These are phyloP conservation scores for Zaprionus taronus DNA, from an alignment of 1,140 invertebrate genomes.

Conservation along the genomic window DNA sequence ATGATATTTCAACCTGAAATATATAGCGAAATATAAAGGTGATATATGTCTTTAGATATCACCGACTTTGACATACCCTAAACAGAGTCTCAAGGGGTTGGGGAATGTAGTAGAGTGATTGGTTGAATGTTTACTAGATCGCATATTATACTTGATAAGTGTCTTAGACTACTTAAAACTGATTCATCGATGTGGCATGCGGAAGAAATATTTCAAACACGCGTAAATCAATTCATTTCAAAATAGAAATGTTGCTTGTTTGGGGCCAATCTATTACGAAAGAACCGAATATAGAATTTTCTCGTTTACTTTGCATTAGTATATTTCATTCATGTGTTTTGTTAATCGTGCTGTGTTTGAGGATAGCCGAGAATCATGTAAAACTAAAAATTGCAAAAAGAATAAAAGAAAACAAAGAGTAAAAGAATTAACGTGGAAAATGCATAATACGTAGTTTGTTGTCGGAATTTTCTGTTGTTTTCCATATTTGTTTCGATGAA, in stretches of 20 bases:
- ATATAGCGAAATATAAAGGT: constrained; percentile 10
- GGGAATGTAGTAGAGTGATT: too few species aligned
- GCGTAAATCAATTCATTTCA: background rate
- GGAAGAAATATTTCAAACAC: background rate
- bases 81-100: too few species aligned
- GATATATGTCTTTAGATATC: constrained; percentile 20
- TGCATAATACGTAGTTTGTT: constrained; percentile 14
- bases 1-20: constrained; percentile 40
- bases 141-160: too few species aligned
- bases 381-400: background rate
- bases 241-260: background rate
- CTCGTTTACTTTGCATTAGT: background rate
- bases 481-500: background rate
- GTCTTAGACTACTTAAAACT: background rate
- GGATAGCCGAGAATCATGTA: background rate
- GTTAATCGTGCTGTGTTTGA: background rate
- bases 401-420: background rate
- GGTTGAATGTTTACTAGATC: too few species aligned
- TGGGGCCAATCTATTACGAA: background rate
- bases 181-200: background rate
- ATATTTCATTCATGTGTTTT: background rate
- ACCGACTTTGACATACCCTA: constrained; percentile 13
- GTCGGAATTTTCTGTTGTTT: constrained; percentile 8
- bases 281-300: background rate
- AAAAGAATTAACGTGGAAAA: background rate